Evolutionary conservation across 2,113 vertebrate species (phyloP).

Genomic region (Epinephelus moara): DNA sequence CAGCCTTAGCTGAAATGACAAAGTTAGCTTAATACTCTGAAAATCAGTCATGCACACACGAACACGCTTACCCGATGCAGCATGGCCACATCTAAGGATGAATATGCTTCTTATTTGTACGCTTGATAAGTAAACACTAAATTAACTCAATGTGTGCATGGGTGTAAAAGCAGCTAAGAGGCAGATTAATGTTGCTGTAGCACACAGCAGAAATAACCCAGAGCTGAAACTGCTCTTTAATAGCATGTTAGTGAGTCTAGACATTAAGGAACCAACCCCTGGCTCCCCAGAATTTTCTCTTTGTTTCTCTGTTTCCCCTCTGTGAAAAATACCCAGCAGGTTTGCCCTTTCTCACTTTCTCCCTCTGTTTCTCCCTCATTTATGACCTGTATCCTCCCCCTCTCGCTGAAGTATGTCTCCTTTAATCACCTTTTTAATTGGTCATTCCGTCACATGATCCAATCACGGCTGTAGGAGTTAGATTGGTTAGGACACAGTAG

Average conservation of each 20-base stretch:
- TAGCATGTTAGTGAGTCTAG: constrained; percentile 8
- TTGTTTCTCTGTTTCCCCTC: constrained; percentile 38
- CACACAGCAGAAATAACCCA: constrained; percentile 23
- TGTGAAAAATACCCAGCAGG: constrained; percentile 46
- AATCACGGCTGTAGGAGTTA: constrained; percentile 48
- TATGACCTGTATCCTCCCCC: constrained; percentile 28
- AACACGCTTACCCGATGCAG: neutral
- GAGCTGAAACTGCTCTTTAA: constrained; percentile 8
- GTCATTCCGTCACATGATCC: constrained; percentile 62
- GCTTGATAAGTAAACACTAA: constrained; percentile 2
- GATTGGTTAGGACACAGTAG: constrained; percentile 43
- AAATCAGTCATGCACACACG: neutral
- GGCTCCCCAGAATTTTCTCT: constrained; percentile 23
- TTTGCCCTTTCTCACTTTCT: neutral
- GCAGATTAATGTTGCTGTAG: constrained; percentile 11
- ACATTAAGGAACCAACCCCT: constrained; percentile 4
- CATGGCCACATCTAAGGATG: neutral
- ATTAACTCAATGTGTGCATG: constrained; percentile 8
- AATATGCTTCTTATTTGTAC: neutral
- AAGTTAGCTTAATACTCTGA: neutral
- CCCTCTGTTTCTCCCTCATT: constrained; percentile 10
- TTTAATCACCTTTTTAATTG: constrained; percentile 78
- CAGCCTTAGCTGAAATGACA: neutral
- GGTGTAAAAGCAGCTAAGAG: constrained; percentile 6
- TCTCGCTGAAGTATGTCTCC: constrained; percentile 44